phyloP scores from a whole-genome alignment of 2,113 vertebrate species.

The Phaethon lepturus region DNA sequence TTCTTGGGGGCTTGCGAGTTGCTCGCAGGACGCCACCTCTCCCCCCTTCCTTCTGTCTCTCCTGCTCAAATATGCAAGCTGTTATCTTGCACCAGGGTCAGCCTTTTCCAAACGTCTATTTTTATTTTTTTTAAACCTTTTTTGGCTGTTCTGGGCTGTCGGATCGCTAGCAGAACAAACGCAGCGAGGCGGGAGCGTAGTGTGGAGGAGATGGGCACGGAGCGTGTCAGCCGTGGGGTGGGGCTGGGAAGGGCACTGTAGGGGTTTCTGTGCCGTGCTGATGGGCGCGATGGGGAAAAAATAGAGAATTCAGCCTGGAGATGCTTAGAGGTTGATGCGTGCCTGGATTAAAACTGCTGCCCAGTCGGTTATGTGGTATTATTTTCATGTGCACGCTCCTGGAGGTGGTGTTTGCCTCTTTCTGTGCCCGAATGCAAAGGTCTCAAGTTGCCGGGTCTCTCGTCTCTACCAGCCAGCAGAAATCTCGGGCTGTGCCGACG shows the following conservation, averaged over 20 bases:
- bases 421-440: neutral
- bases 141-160: neutral
- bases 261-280: neutral
- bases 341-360: neutral
- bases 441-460: neutral
- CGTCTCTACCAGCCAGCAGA: neutral
- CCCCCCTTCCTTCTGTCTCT: neutral
- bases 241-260: neutral
- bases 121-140: neutral
- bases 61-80: neutral
- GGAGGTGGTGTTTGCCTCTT: neutral
- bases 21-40: neutral
- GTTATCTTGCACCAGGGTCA: neutral
- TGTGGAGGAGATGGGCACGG: neutral
- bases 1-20: neutral
- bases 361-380: neutral
- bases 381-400: neutral
- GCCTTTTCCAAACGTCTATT: neutral
- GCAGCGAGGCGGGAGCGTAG: neutral
- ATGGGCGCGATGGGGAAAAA: neutral
- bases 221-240: constrained; percentile 15
- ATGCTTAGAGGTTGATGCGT: neutral
- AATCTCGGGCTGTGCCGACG: neutral
- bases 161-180: neutral
- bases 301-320: neutral